Base-by-base conservation (phyloP, 1,140 invertebrate genomes). In the Anastatus disparis region DNA sequence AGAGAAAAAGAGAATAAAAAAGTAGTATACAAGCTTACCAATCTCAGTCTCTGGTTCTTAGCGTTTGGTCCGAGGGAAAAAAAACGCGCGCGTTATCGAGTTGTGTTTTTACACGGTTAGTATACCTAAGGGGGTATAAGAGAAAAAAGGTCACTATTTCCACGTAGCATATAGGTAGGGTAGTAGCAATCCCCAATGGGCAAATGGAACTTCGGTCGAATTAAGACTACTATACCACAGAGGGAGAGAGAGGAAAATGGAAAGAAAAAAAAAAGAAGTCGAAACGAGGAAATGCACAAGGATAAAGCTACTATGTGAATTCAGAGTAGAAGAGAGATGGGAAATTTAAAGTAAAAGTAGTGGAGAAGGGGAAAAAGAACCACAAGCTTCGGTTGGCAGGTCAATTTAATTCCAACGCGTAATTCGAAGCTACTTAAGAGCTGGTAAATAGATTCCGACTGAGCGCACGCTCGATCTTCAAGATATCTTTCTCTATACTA, bases 351-450 rank as follows among this genome's bases (percentile, higher is more conserved):
- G n/a, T n/a, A n/a, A n/a, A n/a, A n/a, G n/a, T n/a, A n/a, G n/a
- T n/a, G n/a, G n/a, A n/a, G 52, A 55, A 15, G 3, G 9, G 3
- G 24, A 2, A 20, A 67, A 67, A 48, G 53, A 67, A 24, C 26
- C 64, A 26, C 64, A 56, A 58, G 55, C 64, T 48, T 48, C 42
- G 55, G 53, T 44, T 67, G 40, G 38, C 40, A 67, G 64, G 26
- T 55, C 55, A 56, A 67, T 58, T 58, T 67, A 42, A 67, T 67
- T 58, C 55, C 38, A n/a, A n/a, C n/a, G n/a, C n/a, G n/a, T n/a
- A n/a, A 58, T 67, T 67, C 52, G 35, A 48, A 58, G 53, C 53
- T 67, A 67, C 55, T 67, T 58, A 55, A 56, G 31, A 17, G 12
- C 35, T 44, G 17, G 50, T 55, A 66, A 66, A 56, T 55, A 56